Evolutionary conservation across 2,113 vertebrate species (phyloP).

Genomic region (Hippocampus barbouri): DNA sequence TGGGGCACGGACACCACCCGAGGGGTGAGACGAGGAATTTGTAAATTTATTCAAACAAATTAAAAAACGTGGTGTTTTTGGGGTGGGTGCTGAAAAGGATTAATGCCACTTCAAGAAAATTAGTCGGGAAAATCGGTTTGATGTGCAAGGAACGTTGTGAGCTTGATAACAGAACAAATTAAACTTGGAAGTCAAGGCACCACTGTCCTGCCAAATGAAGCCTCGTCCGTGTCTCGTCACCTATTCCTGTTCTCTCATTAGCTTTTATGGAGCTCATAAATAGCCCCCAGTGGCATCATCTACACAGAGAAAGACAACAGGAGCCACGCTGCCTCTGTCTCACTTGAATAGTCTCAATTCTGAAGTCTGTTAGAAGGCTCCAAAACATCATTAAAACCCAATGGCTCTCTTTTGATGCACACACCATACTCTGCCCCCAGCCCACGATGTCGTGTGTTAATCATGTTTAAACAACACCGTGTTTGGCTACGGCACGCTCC

Average conservation of each 20-base stretch:
- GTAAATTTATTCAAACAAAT: no score
- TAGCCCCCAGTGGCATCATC: slow-evolving; percentile 31
- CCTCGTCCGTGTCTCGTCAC: slow-evolving; percentile 24
- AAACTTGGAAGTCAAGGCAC: background rate
- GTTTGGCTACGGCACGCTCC: slow-evolving; percentile 42
- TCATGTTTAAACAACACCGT: slow-evolving; percentile 47
- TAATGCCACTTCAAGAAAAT: no score
- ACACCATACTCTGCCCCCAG: slow-evolving; percentile 5
- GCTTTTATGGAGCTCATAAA: slow-evolving; percentile 55
- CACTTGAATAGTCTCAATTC: slow-evolving; percentile 24
- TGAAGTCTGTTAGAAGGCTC: slow-evolving; percentile 27
- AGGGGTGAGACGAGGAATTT: no score
- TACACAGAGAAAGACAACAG: slow-evolving; percentile 49
- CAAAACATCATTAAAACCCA: slow-evolving; percentile 63
- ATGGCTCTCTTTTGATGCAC: slow-evolving; percentile 42
- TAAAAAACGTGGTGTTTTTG: no score
- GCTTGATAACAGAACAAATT: background rate
- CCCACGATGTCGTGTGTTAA: slow-evolving; percentile 35
- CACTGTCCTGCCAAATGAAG: slow-evolving; percentile 16
- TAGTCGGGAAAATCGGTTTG: no score
- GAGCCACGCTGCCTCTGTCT: slow-evolving; percentile 32
- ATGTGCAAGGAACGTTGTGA: background rate
- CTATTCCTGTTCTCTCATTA: slow-evolving; percentile 27
- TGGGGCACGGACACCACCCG: no score
- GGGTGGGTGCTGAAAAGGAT: no score